phyloP scores from a whole-genome alignment of 2,888 invertebrate genomes.

The Trichopria drosophilae region DNA sequence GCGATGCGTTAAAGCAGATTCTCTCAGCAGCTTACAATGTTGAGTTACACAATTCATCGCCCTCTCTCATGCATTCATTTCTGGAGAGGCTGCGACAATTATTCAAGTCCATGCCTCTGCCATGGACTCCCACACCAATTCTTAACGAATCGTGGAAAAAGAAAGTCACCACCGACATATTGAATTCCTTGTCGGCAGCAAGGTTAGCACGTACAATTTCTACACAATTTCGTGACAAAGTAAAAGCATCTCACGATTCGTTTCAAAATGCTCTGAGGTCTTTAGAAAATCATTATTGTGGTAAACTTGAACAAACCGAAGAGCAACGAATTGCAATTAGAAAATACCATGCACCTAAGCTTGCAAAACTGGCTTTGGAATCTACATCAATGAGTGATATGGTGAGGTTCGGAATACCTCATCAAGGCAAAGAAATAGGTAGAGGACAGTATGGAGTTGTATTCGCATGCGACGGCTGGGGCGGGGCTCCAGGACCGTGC shows the following conservation, averaged over 20 bases:
- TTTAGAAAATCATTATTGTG: slow-evolving; percentile 71
- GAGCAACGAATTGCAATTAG: slow-evolving; percentile 76
- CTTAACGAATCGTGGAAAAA: slow-evolving; percentile 70
- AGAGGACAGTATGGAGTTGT: slow-evolving; percentile 91
- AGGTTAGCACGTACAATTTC: slow-evolving; percentile 74
- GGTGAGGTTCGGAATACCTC: slow-evolving; percentile 70
- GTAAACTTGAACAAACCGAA: slow-evolving; percentile 77
- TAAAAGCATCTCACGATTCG: slow-evolving; percentile 76
- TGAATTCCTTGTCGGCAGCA: slow-evolving; percentile 71
- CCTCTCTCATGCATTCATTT: slow-evolving; percentile 67
- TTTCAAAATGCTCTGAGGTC: slow-evolving; percentile 74
- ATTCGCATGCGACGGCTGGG: slow-evolving; percentile 73
- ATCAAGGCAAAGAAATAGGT: slow-evolving; percentile 69
- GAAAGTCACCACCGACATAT: slow-evolving; percentile 70
- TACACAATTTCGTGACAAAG: slow-evolving; percentile 73
- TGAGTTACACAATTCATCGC: slow-evolving; percentile 68
- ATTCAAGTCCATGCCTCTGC: slow-evolving; percentile 64
- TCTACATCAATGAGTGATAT: slow-evolving; percentile 81
- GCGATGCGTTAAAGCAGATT: slow-evolving; percentile 76
- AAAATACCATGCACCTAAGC: slow-evolving; percentile 76
- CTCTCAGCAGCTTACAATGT: slow-evolving; percentile 76
- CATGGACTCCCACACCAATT: slow-evolving; percentile 63
- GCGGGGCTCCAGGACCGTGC: slow-evolving; percentile 74
- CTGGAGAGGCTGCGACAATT: slow-evolving; percentile 70
- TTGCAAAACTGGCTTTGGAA: slow-evolving; percentile 80